Base-by-base conservation (phyloP, 2,797 vertebrate species). In the Lophotriccus pileatus region DNA sequence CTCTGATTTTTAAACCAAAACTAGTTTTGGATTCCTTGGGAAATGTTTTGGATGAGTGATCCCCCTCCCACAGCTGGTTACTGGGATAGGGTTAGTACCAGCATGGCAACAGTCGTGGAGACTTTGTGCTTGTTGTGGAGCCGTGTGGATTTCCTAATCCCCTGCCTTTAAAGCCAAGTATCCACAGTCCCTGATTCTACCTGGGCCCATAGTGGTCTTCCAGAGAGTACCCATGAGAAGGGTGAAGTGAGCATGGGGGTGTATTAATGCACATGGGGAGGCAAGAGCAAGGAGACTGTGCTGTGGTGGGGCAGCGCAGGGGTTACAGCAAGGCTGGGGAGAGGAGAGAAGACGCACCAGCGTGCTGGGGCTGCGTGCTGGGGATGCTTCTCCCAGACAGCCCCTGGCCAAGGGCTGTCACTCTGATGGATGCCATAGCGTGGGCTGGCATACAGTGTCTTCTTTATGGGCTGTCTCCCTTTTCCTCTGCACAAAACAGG, bases 281-380 rank as follows among this genome's bases (percentile, higher is more conserved):
- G n/a, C 39, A 69, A 50, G 11, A 84, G 62, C 36, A 68, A 59
- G 58, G 43, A 80, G 67, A 41, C 24, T 34, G n/a, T 0, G 0
- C 55, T 17, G 18, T 14, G 47, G 23, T 7, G 4, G 44, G 58
- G 53, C 55, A 56, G 41, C 10, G 3, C 56, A 41, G 32, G 30
- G 47, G 47, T 69, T 84, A 56, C 23, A 53, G 44, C 32, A 5
- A 3, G 41, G 34, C 34, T n/a, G 20, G 18, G 37, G 37, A 25
- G 69, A 78, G 67, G 34, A 91, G 52, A 0, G 0, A 63, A 82
- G 75, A 46, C 6, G 1, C 21, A 47, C 34, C 44, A 37, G 52
- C 12, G 0, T 44, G 77, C 25, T 52, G 49, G 21, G 56, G 19
- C 55, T 1, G 3, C 0, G 0, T 83, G 58, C 79, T 8, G 8